A percentile compares a stretch with the other conserved stretches of the same genome.
Evolutionary conservation across 2,113 vertebrate species (phyloP).

Genomic region (Mellivora capensis): DNA sequence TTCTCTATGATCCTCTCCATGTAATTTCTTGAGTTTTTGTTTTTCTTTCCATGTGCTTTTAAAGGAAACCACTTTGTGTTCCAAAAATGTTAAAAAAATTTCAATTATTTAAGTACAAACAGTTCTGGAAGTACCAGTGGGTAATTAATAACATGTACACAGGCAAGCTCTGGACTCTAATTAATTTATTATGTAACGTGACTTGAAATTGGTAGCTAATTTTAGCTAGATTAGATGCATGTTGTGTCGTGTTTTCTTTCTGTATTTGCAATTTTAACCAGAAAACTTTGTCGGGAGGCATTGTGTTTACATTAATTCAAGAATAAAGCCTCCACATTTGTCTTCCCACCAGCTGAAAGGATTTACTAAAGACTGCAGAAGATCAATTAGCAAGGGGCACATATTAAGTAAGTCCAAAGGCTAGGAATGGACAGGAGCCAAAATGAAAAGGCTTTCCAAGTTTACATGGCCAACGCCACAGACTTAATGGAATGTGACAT

Average conservation of each 20-base stretch:
- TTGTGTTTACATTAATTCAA: slow-evolving; percentile 56
- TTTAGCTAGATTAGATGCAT: slow-evolving; percentile 30
- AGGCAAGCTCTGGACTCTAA: slow-evolving; percentile 47
- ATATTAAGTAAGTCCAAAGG: neutral
- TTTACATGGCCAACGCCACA: neutral
- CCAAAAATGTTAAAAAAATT: slow-evolving; percentile 24
- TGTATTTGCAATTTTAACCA: slow-evolving; percentile 29
- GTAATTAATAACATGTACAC: slow-evolving; percentile 63
- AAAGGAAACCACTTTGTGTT: slow-evolving; percentile 41
- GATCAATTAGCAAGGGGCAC: slow-evolving; percentile 24
- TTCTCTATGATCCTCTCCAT: neutral
- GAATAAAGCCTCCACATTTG: neutral
- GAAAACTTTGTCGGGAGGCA: neutral
- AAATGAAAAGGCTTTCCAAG: neutral
- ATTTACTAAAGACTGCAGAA: slow-evolving; percentile 38
- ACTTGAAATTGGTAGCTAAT: slow-evolving; percentile 49
- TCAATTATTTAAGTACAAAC: slow-evolving; percentile 61
- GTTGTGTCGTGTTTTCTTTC: neutral
- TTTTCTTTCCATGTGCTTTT: neutral
- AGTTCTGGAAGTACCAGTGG: slow-evolving; percentile 27
- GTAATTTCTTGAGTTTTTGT: neutral
- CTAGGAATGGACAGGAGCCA: neutral
- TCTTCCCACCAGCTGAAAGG: slow-evolving; percentile 29
- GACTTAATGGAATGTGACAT: neutral
- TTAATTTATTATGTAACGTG: slow-evolving; percentile 9